Percentiles rank a stretch among this genome's conserved stretches.
These are phyloP conservation scores for Rhagoletis zephyria DNA, from an alignment of 1,140 invertebrate genomes.

Conservation along the genomic window DNA sequence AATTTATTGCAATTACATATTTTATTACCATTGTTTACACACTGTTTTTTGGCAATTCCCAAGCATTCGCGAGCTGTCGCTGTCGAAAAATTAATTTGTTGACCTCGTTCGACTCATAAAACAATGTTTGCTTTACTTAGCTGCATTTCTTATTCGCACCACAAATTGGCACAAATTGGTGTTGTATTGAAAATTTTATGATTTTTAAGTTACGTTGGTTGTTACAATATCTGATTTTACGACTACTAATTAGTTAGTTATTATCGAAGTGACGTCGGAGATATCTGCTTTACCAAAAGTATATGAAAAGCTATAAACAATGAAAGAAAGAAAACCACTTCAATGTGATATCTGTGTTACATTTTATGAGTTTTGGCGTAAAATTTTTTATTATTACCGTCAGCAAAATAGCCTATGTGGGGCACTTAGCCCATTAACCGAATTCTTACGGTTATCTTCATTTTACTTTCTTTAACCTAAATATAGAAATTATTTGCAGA, in stretches of 20 bases:
- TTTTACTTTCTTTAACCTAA: too few species aligned
- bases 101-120: conserved; percentile 12
- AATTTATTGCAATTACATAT: conserved; percentile 45
- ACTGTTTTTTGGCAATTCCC: not conserved
- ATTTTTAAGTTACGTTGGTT: conserved; percentile 9
- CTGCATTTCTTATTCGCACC: not conserved
- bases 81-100: conserved; percentile 20
- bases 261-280: too few species aligned
- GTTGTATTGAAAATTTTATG: not conserved
- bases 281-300: too few species aligned
- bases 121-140: not conserved
- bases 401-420: too few species aligned
- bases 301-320: too few species aligned
- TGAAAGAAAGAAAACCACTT: too few species aligned
- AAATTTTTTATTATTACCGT: too few species aligned
- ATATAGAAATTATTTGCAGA: too few species aligned
- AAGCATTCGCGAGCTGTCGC: not conserved
- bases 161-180: not conserved
- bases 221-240: not conserved
- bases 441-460: too few species aligned
- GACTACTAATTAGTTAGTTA: not conserved
- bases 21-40: conserved; percentile 10
- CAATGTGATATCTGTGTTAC: too few species aligned
- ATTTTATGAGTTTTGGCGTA: too few species aligned
- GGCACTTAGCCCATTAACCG: too few species aligned